Conservation (phyloP, 2,888 invertebrate genomes). For the Deilephila porcellus region DNA sequence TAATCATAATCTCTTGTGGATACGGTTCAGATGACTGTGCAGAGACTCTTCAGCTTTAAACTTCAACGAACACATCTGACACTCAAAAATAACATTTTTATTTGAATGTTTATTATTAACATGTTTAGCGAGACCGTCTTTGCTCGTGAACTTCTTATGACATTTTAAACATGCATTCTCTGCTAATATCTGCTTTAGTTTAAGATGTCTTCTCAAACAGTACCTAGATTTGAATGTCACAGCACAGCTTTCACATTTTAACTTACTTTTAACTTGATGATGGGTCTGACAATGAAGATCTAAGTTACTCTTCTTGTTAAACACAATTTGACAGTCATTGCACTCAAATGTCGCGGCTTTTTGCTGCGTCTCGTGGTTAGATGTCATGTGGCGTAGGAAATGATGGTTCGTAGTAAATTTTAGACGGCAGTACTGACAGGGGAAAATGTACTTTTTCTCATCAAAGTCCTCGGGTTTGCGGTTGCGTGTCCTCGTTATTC, state of each 20-base stretch:
- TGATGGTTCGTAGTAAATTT: slow-evolving; percentile 78
- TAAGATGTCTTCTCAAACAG: slow-evolving; percentile 73
- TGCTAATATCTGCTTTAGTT: slow-evolving; percentile 68
- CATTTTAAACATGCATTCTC: slow-evolving; percentile 76
- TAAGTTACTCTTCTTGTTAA: slow-evolving; percentile 66
- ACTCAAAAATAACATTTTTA: slow-evolving; percentile 71
- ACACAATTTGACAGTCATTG: slow-evolving; percentile 74
- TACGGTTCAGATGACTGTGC: slow-evolving; percentile 65
- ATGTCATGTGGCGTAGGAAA: slow-evolving; percentile 78
- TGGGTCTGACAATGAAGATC: slow-evolving; percentile 73
- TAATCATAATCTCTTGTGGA: slow-evolving; percentile 76
- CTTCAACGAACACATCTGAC: slow-evolving; percentile 70
- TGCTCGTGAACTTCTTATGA: slow-evolving; percentile 72
- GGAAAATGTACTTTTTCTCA: slow-evolving; percentile 67
- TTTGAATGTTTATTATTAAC: slow-evolving; percentile 70
- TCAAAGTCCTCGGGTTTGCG: slow-evolving; percentile 63
- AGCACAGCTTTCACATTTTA: slow-evolving; percentile 72
- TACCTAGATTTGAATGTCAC: slow-evolving; percentile 78
- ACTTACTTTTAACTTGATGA: slow-evolving; percentile 71
- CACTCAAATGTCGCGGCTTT: slow-evolving; percentile 71
- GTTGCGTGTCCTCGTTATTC: slow-evolving; percentile 65
- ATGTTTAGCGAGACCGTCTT: slow-evolving; percentile 69
- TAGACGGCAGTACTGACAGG: slow-evolving; percentile 73
- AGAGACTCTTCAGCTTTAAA: slow-evolving; percentile 74
- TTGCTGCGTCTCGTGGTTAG: slow-evolving; percentile 74